These are phyloP conservation scores for Sturnus vulgaris DNA, from an alignment of 2,113 vertebrate genomes.

Conservation along the genomic window DNA sequence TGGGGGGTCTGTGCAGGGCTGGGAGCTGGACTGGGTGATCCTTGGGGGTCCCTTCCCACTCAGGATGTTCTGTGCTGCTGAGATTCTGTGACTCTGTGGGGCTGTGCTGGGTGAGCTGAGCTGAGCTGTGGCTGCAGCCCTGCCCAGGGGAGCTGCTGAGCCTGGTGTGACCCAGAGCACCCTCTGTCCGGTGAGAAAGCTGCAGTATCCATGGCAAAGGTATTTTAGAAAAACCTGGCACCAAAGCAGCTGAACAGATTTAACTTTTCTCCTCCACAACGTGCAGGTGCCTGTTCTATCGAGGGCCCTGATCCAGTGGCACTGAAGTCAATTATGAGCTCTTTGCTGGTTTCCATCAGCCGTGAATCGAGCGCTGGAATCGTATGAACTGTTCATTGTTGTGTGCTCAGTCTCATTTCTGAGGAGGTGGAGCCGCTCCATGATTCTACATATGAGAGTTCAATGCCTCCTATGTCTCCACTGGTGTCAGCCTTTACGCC, in stretches of 20 bases:
- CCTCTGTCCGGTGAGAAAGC: background rate
- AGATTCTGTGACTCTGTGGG: background rate
- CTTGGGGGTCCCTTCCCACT: background rate
- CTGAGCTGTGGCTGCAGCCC: background rate
- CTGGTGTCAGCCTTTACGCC: background rate
- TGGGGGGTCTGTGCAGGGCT: background rate
- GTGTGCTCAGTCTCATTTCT: background rate
- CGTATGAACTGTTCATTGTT: background rate
- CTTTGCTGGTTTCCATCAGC: background rate
- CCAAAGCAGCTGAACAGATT: background rate
- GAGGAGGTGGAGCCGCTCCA: background rate
- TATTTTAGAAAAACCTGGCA: background rate
- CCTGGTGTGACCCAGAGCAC: background rate
- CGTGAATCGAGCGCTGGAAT: background rate
- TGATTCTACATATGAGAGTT: background rate
- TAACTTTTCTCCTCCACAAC: background rate
- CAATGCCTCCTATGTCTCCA: background rate
- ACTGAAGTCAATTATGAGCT: background rate
- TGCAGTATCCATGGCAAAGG: constrained; percentile 46
- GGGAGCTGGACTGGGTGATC: rapidly evolving
- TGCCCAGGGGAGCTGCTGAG: background rate
- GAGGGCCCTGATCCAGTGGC: background rate
- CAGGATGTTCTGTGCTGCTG: background rate
- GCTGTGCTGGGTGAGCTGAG: background rate
- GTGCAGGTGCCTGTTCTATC: background rate